Conservation (phyloP, 2,797 vertebrate genomes). For the Karalla daura region DNA sequence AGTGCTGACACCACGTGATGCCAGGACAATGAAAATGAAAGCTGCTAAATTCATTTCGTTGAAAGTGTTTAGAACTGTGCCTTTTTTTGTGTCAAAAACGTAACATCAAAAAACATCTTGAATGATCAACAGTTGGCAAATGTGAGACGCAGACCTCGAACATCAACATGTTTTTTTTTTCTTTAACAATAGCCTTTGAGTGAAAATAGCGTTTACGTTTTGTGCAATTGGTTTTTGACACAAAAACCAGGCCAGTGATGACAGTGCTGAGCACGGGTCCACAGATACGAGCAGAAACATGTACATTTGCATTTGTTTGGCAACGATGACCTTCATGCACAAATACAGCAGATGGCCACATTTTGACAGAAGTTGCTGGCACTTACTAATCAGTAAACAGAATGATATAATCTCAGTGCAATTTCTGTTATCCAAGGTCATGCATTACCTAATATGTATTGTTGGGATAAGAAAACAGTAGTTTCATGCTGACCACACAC, state of each 20-base stretch:
- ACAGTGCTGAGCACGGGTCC: background rate
- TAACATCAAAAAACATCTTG: background rate
- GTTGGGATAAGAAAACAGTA: conserved; percentile 47
- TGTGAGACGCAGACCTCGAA: background rate
- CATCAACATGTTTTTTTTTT: background rate
- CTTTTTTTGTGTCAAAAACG: background rate
- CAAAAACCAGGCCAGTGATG: background rate
- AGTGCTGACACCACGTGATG: no score
- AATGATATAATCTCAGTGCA: conserved; percentile 30
- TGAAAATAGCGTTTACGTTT: conserved; percentile 1
- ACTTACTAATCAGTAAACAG: conserved; percentile 36
- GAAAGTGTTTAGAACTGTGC: no score
- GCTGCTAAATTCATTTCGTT: background rate
- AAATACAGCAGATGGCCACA: conserved; percentile 19
- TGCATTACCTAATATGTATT: conserved; percentile 28
- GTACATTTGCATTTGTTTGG: background rate
- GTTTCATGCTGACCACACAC: conserved; percentile 47
- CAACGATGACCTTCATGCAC: conserved; percentile 9
- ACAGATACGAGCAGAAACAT: background rate
- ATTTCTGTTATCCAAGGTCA: conserved; percentile 23
- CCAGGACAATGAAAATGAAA: no score
- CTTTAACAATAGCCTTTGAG: background rate
- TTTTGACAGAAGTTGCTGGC: conserved; percentile 6
- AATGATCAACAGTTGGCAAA: background rate
- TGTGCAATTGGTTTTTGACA: background rate